phyloP scores from a whole-genome alignment of 2,888 invertebrate genomes.

The Macrosoma leucophasiata region DNA sequence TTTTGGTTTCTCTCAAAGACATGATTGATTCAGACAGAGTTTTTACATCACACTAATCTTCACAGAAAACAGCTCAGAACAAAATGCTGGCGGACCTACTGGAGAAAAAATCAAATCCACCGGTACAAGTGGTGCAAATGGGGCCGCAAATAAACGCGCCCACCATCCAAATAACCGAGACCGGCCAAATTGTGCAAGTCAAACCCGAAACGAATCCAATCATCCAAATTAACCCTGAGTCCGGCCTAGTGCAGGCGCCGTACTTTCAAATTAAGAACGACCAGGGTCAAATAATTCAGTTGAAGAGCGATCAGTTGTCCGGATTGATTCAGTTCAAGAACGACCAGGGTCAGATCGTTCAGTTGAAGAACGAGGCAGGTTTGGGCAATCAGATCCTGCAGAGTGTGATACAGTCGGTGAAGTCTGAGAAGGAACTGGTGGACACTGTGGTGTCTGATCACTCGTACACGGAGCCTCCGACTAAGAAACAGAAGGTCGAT shows the following conservation, averaged over 20 bases:
- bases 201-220: slow-evolving; percentile 50
- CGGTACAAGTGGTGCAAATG: slow-evolving; percentile 69
- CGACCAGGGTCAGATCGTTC: slow-evolving; percentile 50
- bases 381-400: slow-evolving; percentile 22
- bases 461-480: slow-evolving; percentile 58
- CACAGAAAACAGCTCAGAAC: slow-evolving; percentile 71
- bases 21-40: background rate
- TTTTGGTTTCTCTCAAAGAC: background rate
- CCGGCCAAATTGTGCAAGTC: slow-evolving; percentile 66
- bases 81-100: slow-evolving; percentile 90
- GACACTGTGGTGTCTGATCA: slow-evolving; percentile 52
- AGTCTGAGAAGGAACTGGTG: slow-evolving; percentile 44
- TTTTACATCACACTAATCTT: slow-evolving; percentile 9
- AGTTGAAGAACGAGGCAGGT: slow-evolving; percentile 36
- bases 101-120: slow-evolving; percentile 82
- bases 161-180: slow-evolving; percentile 67
- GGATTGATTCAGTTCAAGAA: slow-evolving; percentile 52
- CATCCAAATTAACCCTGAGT: slow-evolving; percentile 50
- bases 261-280: slow-evolving; percentile 67
- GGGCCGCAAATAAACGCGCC: slow-evolving; percentile 58
- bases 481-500: slow-evolving; percentile 54
- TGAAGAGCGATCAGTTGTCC: slow-evolving; percentile 57
- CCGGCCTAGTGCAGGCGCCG: slow-evolving; percentile 42
- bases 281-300: slow-evolving; percentile 62
- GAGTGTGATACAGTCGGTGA: slow-evolving; percentile 28